A percentile compares a stretch with the other conserved stretches of the same genome.
Conservation (phyloP, 2,888 invertebrate species). For the Tubiluchus corallicola region DNA sequence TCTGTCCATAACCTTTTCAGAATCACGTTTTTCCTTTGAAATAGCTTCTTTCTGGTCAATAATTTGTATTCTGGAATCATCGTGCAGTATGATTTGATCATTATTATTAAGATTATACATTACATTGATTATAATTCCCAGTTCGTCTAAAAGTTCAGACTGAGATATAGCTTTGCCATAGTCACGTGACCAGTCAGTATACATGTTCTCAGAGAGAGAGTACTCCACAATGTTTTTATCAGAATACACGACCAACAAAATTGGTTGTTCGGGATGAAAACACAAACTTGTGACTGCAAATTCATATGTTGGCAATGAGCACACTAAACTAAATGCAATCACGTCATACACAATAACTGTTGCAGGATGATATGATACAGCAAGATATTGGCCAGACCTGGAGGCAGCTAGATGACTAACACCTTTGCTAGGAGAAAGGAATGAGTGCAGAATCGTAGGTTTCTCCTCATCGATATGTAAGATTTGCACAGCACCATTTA, state of each 20-base stretch:
- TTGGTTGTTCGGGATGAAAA: slow-evolving; percentile 39
- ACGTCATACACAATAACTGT: slow-evolving; percentile 1
- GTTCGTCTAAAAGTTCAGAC: too few relatives aligned
- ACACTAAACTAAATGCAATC: slow-evolving; percentile 21
- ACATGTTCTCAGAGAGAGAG: slow-evolving; percentile 41
- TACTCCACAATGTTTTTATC: slow-evolving; percentile 68
- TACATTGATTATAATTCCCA: slow-evolving; percentile 42
- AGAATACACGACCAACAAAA: slow-evolving; percentile 50
- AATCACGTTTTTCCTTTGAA: too few relatives aligned
- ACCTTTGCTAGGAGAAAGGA: slow-evolving; percentile 9
- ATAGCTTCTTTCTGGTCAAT: slow-evolving; percentile 39
- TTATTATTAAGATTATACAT: slow-evolving; percentile 41
- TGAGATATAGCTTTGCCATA: too few relatives aligned
- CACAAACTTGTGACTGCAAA: slow-evolving; percentile 51
- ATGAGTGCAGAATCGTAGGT: slow-evolving; percentile 13
- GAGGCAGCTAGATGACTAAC: not conserved
- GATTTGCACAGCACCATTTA: slow-evolving; percentile 18
- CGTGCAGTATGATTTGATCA: slow-evolving; percentile 48
- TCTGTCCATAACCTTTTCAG: too few relatives aligned
- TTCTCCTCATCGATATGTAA: slow-evolving; percentile 13
- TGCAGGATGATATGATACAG: not conserved
- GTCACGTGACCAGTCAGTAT: slow-evolving; percentile 42
- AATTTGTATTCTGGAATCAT: slow-evolving; percentile 47
- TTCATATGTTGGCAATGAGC: slow-evolving; percentile 47
- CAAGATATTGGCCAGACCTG: slow-evolving; percentile 35